phyloP scores from a whole-genome alignment of 2,113 vertebrate genomes.

The Aythya baeri region DNA sequence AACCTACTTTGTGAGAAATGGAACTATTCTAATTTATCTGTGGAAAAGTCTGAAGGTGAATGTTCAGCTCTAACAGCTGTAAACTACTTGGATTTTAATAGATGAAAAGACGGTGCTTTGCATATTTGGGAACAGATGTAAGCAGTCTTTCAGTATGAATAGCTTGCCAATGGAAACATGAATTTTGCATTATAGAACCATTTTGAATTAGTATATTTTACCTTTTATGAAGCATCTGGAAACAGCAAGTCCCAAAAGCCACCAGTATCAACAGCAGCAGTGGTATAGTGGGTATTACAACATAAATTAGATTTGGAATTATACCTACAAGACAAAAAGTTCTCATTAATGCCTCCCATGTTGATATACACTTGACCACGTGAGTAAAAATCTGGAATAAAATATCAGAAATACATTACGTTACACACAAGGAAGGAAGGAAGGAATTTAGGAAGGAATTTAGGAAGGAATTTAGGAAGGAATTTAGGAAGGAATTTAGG shows the following conservation, averaged over 20 bases:
- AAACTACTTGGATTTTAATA: slow-evolving; percentile 2
- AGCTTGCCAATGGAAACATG: slow-evolving; percentile 30
- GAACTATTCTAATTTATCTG: neutral
- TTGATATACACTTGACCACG: neutral
- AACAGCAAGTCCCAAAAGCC: slow-evolving; percentile 94
- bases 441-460: too few relatives aligned
- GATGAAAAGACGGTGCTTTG: slow-evolving; percentile 1
- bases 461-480: too few relatives aligned
- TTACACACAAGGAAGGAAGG: neutral
- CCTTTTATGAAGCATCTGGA: slow-evolving; percentile 93
- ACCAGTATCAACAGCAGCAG: slow-evolving; percentile 94
- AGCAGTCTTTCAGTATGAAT: slow-evolving; percentile 22
- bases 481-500: too few relatives aligned
- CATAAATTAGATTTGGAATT: slow-evolving; percentile 91
- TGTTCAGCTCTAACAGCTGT: neutral
- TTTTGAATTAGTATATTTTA: slow-evolving; percentile 59
- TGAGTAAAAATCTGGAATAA: neutral
- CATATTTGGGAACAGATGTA: slow-evolving; percentile 13
- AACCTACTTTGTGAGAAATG: neutral
- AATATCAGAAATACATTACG: neutral
- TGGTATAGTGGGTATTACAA: slow-evolving; percentile 95
- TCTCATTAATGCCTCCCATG: neutral
- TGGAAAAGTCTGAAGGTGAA: slow-evolving; percentile 14
- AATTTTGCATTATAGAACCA: slow-evolving; percentile 5
- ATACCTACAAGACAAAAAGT: slow-evolving; percentile 80